These are phyloP conservation scores for Prietella phreatophila DNA, from an alignment of 2,113 vertebrate species.

Conservation along the genomic window DNA sequence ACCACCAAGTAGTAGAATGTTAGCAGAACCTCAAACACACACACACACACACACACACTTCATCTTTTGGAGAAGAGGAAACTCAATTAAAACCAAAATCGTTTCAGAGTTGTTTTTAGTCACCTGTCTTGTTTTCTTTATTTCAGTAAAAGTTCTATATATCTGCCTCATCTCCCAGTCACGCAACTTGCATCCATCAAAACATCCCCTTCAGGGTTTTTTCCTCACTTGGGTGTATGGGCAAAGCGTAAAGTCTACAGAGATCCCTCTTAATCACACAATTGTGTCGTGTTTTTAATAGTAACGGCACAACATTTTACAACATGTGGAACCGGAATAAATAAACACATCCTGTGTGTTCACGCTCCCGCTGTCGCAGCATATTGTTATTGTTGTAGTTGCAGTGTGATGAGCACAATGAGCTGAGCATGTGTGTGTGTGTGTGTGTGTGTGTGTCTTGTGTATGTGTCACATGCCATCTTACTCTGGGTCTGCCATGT, in stretches of 20 bases:
- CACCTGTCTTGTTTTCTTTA: background rate
- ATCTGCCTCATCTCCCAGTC: background rate
- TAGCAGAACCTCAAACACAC: background rate
- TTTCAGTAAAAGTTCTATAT: background rate
- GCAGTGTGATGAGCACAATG: background rate
- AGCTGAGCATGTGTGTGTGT: too few species aligned
- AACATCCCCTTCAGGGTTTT: background rate
- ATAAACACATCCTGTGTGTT: background rate
- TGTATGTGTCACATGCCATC: background rate
- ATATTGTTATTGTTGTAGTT: background rate
- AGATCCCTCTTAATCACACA: background rate
- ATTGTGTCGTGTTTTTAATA: background rate
- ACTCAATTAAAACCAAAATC: background rate
- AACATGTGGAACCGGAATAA: background rate
- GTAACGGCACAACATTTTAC: background rate
- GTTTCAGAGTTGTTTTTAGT: background rate
- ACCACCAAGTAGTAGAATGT: constrained; percentile 26
- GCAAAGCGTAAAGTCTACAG: background rate
- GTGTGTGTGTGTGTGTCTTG: background rate
- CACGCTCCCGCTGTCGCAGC: background rate
- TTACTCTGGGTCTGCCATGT: too few species aligned
- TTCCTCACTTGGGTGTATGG: background rate
- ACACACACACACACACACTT: background rate
- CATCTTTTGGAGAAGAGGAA: background rate
- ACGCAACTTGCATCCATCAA: background rate